A percentile compares a stretch with the other conserved stretches of the same genome.
Evolutionary conservation across 2,113 vertebrate species (phyloP).

Genomic region (Poeciliopsis turrubarensis): DNA sequence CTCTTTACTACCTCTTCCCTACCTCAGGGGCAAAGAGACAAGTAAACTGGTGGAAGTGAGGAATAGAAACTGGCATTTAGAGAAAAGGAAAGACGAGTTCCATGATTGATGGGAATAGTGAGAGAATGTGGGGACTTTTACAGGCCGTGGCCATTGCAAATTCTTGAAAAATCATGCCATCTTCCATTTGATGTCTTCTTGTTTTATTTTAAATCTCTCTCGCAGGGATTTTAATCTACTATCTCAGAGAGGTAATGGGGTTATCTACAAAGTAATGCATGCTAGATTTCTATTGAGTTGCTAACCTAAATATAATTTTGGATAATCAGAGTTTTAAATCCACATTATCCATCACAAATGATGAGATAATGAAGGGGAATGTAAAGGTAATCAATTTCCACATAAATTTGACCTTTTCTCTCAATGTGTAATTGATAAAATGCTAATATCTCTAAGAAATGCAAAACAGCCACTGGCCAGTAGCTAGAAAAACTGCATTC

Average conservation of each 20-base stretch:
- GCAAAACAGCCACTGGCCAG: constrained; percentile 26
- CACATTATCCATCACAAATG: constrained; percentile 39
- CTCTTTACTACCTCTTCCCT: neutral
- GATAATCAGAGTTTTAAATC: constrained; percentile 22
- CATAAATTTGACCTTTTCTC: constrained; percentile 59
- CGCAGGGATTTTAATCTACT: constrained; percentile 1
- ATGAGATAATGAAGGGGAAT: constrained; percentile 16
- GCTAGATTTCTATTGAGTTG: constrained; percentile 19
- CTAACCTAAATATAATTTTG: constrained; percentile 21
- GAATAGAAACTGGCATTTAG: constrained; percentile 23
- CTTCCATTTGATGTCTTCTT: constrained; percentile 24
- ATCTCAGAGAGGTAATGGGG: neutral
- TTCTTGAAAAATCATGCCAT: constrained; percentile 12
- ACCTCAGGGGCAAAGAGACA: constrained; percentile 30
- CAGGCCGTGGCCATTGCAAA: neutral
- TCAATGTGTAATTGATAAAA: constrained; percentile 52
- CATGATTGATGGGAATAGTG: constrained; percentile 1
- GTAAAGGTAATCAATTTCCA: constrained; percentile 55
- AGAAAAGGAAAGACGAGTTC: constrained; percentile 2
- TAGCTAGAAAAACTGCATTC: constrained; percentile 6
- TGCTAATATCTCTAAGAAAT: constrained; percentile 42
- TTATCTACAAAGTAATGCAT: neutral
- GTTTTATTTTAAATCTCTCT: constrained; percentile 10
- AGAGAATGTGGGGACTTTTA: neutral
- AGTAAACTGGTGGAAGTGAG: constrained; percentile 6